Evolutionary conservation across 2,797 vertebrate species (phyloP).

Genomic region (Danio aesculapii): DNA sequence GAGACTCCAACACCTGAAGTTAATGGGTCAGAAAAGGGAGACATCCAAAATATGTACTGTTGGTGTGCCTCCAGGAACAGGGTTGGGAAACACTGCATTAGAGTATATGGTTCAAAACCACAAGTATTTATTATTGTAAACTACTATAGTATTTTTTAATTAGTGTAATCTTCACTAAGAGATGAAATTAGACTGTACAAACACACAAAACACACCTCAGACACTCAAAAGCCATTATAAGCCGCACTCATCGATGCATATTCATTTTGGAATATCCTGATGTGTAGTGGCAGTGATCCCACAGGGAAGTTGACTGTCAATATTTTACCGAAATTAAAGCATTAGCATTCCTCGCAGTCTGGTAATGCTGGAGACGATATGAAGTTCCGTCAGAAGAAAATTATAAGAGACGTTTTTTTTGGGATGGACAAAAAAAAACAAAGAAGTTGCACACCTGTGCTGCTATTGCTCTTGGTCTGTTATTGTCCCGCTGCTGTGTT

Average conservation of each 20-base stretch:
- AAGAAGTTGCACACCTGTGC: constrained; percentile 54
- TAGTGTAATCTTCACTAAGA: too few species aligned
- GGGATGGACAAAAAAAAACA: constrained; percentile 60
- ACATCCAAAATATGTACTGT: too few species aligned
- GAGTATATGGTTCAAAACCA: too few species aligned
- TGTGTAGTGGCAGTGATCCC: constrained; percentile 76
- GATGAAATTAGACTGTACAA: too few species aligned
- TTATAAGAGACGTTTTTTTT: constrained; percentile 47
- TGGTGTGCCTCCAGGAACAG: too few species aligned
- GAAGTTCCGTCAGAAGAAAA: constrained; percentile 44
- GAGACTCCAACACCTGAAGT: too few species aligned
- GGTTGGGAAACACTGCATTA: too few species aligned
- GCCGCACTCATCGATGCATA: constrained; percentile 47
- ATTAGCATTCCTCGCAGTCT: neutral
- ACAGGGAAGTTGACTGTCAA: constrained; percentile 56
- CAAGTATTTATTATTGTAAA: too few species aligned
- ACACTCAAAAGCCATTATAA: constrained; percentile 49
- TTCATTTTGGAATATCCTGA: constrained; percentile 51
- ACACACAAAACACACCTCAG: constrained; percentile 40
- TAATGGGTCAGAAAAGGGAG: too few species aligned
- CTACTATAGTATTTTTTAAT: too few species aligned
- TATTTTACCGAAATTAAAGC: constrained; percentile 36
- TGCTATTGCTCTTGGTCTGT: constrained; percentile 80
- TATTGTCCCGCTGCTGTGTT: constrained; percentile 41
- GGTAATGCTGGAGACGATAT: constrained; percentile 13